A percentile compares a stretch with the other conserved stretches of the same genome.
These are phyloP conservation scores for Prionailurus bengalensis DNA, from an alignment of 2,113 vertebrate genomes.

Conservation along the genomic window DNA sequence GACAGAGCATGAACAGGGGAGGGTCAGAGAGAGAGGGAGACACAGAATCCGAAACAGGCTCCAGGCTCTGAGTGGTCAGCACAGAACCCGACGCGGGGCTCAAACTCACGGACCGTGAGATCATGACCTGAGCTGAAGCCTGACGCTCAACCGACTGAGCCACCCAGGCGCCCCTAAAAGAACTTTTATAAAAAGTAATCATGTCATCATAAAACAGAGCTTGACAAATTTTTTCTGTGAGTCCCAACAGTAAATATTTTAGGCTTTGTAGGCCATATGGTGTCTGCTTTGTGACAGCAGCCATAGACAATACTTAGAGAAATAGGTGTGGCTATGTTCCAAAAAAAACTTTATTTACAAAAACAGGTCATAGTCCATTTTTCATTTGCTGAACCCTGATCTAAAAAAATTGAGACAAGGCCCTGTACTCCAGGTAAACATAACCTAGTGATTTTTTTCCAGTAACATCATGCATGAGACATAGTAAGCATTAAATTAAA, in stretches of 20 bases:
- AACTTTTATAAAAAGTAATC: background rate
- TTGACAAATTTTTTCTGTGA: background rate
- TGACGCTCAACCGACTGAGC: too few species aligned
- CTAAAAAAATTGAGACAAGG: background rate
- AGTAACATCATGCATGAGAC: background rate
- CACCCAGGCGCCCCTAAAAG: background rate
- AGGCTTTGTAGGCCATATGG: background rate
- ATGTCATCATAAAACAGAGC: background rate
- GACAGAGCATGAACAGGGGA: too few species aligned
- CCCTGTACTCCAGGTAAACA: background rate
- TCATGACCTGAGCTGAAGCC: too few species aligned
- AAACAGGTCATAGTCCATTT: background rate
- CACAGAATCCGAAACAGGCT: too few species aligned
- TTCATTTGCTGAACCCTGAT: background rate
- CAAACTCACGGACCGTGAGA: too few species aligned
- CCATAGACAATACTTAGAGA: background rate
- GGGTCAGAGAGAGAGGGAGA: too few species aligned
- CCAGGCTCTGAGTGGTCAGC: too few species aligned
- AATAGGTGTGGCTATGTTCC: background rate
- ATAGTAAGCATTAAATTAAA: background rate
- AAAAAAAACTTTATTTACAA: background rate
- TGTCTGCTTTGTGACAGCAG: background rate
- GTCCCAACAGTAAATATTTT: background rate
- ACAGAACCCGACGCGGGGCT: too few species aligned
- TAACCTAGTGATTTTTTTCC: background rate